These are phyloP conservation scores for Scopus umbretta DNA, from an alignment of 2,113 vertebrate species.

Conservation along the genomic window DNA sequence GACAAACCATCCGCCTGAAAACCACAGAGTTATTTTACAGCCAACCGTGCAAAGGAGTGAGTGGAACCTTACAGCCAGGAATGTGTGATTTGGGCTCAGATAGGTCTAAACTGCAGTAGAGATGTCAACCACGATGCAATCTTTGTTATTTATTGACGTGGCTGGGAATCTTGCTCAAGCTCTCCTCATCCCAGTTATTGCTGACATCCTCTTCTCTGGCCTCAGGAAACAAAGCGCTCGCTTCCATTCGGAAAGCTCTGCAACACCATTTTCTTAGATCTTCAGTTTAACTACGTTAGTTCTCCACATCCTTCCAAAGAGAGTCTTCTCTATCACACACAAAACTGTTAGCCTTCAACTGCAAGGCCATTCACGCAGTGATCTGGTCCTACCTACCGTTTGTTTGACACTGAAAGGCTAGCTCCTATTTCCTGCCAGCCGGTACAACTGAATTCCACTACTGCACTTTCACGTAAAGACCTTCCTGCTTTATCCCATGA, in stretches of 20 bases:
- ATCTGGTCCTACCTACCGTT: neutral
- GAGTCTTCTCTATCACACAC: neutral
- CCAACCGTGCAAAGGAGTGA: neutral
- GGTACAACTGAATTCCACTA: neutral
- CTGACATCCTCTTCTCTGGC: neutral
- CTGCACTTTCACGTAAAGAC: neutral
- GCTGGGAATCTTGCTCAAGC: neutral
- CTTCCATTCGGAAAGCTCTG: neutral
- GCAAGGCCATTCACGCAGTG: neutral
- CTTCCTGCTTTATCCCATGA: neutral
- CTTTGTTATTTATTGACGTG: neutral
- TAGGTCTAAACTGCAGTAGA: neutral
- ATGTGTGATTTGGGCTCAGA: neutral
- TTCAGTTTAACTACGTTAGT: neutral
- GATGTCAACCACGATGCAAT: fast-evolving
- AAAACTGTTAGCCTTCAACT: neutral
- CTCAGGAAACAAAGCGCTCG: neutral
- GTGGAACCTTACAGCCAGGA: neutral
- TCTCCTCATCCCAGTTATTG: neutral
- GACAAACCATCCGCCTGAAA: neutral
- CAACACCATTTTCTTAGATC: neutral
- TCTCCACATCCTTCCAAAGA: neutral
- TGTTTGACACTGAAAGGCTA: neutral
- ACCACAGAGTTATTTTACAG: neutral
- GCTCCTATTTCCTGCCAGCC: neutral